Percentiles rank a stretch among this genome's conserved stretches.
Evolutionary conservation across 1,140 invertebrate genomes (phyloP).

Genomic region (Lepidurus couesii): DNA sequence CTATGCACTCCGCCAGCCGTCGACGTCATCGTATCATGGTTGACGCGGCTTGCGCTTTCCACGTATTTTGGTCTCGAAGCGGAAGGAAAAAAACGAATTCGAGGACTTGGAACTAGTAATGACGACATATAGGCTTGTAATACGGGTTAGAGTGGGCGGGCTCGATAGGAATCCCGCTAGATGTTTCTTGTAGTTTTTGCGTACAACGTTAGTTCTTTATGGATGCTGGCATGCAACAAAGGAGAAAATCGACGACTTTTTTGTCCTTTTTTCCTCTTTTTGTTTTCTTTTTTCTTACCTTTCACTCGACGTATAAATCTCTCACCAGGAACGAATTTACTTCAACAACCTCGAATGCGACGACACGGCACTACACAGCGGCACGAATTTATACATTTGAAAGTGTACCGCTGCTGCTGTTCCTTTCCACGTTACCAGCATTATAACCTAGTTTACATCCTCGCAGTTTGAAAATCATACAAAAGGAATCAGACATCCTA

Average conservation of each 20-base stretch:
- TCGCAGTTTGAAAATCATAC: too few species aligned
- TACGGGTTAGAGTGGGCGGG: not conserved
- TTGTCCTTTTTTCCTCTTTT: not conserved
- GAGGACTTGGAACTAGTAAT: not conserved
- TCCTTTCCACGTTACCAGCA: too few species aligned
- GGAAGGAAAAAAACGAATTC: not conserved
- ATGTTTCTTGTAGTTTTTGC: not conserved
- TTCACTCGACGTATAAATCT: not conserved
- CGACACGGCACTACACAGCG: too few species aligned
- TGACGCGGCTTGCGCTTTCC: not conserved
- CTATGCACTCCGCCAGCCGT: not conserved
- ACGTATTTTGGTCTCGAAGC: not conserved
- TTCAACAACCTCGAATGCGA: too few species aligned
- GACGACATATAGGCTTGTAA: not conserved
- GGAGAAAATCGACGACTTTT: not conserved
- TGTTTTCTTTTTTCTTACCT: not conserved
- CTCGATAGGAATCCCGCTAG: not conserved
- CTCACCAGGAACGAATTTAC: not conserved
- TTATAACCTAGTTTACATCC: too few species aligned
- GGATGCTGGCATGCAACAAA: not conserved
- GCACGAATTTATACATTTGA: too few species aligned
- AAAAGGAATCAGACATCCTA: too few species aligned
- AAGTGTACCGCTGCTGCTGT: too few species aligned
- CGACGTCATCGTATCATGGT: conserved; percentile 9
- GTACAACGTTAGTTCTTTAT: not conserved